Base-by-base conservation (phyloP, 2,113 vertebrate species). In the Sinocyclocheilus maitianheensis region DNA sequence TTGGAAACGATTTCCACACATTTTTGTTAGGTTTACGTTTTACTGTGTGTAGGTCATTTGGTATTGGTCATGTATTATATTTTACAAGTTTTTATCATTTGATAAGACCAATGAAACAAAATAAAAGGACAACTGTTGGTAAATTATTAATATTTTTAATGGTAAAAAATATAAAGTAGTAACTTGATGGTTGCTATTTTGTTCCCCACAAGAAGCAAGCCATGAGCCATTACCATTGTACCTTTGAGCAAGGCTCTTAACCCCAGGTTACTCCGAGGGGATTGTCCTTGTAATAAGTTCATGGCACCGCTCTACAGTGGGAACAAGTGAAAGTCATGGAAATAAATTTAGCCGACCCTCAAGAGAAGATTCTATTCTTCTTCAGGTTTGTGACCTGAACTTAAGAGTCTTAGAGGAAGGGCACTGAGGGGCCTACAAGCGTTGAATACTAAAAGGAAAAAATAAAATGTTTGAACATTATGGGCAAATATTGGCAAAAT, bases 261-360 rank as follows among this genome's bases (percentile, higher is more conserved):
- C 71, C 71, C 37, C 71, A 43, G 71, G 37, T 43, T 43, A 74
- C 71, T 5, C 71, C 20, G 1, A 43, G 20, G 20, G 37, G 71
- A 74, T 43, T 74, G 71, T 74, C 71, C 71, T 74, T 74, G 10
- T 43, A 43, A 43, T 43, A 74, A n/a, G 71, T 43, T 74, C 37
- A 74, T 74, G 71, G 37, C 37, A 74, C 20, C 11, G 9, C 22
- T 43, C 37, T 74, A 43, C 20, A n/a, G 37, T n/a, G 18, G n/a
- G 69, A 12, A 72, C 37, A 43, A 72, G 69, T 72, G 69, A 43
- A 72, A 72, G 69, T 43, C 37, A 43, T n/a, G 20, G 37, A 72
- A 72, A 43, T n/a, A 43, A 43, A 74, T 43, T 22, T 74, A 72
- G 20, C 37, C 9, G 16, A 22, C 34, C 34, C 34, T 72, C 18